A percentile compares a stretch with the other conserved stretches of the same genome.
phyloP scores from a whole-genome alignment of 1,140 invertebrate genomes.

The Arctopsyche grandis region DNA sequence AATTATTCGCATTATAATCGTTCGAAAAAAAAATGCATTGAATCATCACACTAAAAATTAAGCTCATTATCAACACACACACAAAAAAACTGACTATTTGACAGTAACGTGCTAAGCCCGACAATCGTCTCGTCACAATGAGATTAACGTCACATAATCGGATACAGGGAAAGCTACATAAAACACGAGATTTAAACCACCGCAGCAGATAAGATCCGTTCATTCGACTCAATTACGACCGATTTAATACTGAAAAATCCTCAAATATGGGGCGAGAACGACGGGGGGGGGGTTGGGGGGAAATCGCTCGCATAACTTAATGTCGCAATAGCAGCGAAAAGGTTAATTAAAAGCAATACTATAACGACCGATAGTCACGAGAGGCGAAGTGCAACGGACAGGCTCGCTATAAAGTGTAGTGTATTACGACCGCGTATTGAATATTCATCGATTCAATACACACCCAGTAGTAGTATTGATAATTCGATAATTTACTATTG shows the following conservation, averaged over 20 bases:
- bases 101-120: not conserved
- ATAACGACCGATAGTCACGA: not conserved
- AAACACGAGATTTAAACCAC: not conserved
- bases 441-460: not conserved
- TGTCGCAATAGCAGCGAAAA: constrained; percentile 2
- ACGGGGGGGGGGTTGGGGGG: not conserved
- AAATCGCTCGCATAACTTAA: not conserved
- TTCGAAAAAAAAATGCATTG: too few relatives aligned
- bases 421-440: not conserved
- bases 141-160: constrained; percentile 26
- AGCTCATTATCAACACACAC: too few relatives aligned
- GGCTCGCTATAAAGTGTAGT: not conserved
- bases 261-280: not conserved
- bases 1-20: too few relatives aligned
- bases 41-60: too few relatives aligned
- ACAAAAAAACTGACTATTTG: not conserved
- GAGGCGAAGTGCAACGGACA: not conserved
- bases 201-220: not conserved
- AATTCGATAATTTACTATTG: not conserved
- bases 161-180: not conserved
- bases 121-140: not conserved
- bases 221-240: not conserved
- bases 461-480: not conserved
- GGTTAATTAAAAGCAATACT: constrained; percentile 8
- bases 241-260: not conserved